These are phyloP conservation scores for Cirrhinus mrigala DNA, from an alignment of 2,797 vertebrate genomes.

Conservation along the genomic window DNA sequence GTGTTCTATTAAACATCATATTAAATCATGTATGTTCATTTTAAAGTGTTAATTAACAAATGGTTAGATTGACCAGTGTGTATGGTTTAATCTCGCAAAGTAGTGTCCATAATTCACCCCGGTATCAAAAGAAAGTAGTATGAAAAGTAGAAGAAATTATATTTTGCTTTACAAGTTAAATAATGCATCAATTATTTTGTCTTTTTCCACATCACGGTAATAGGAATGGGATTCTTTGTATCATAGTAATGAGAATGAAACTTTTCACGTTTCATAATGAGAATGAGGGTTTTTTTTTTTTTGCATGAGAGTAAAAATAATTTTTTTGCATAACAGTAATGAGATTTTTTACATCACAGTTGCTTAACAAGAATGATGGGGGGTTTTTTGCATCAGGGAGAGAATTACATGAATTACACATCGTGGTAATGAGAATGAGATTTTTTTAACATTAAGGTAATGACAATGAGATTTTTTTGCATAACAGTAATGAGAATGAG, in stretches of 20 bases:
- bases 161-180: neutral
- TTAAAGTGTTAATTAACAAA: neutral
- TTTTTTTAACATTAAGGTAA: neutral
- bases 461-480: too few relatives aligned
- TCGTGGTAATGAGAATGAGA: neutral
- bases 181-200: too few relatives aligned
- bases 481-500: neutral
- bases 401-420: too few relatives aligned
- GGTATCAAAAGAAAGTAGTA: neutral
- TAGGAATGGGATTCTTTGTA: neutral
- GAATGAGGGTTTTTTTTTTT: too few relatives aligned
- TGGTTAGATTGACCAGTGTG: neutral
- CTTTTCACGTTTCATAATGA: neutral
- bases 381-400: too few relatives aligned
- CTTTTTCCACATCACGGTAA: neutral
- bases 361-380: too few relatives aligned
- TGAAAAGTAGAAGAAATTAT: neutral
- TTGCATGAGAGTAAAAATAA: too few relatives aligned
- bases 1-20: neutral
- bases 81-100: neutral
- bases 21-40: neutral
- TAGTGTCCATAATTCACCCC: neutral
- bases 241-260: rapidly evolving
- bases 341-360: too few relatives aligned
- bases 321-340: too few relatives aligned